Evolutionary conservation across 2,888 invertebrate species (phyloP), one percentile per base, ranked within the genome.

Genomic region (Agriotes lineatus): DNA sequence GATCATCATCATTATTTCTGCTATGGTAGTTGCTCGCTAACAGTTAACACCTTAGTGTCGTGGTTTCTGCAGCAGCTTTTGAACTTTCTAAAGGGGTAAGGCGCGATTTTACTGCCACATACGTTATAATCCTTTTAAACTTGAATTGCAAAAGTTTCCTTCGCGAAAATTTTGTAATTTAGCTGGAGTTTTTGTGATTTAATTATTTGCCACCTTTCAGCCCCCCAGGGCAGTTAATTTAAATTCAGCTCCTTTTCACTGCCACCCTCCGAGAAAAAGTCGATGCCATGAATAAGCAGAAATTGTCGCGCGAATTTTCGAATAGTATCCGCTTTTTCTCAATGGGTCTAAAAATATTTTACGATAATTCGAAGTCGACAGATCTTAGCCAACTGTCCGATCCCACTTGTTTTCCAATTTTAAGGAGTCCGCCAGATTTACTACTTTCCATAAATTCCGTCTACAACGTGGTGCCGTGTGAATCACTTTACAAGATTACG

Each of bases 271-370:
- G n/a, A n/a, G n/a, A n/a, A n/a, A n/a, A n/a, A n/a, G n/a, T n/a
- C n/a, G n/a, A n/a, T n/a, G n/a, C n/a, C n/a, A n/a, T n/a, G n/a
- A n/a, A n/a, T n/a, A n/a, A n/a, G n/a, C n/a, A n/a, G n/a, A n/a
- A n/a, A n/a, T n/a, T n/a, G 42, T 18, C 16, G 16, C 19, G 48
- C n/a, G 19, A n/a, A 48, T 48, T 48, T 22, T 48, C 22, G 20
- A 48, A 48, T 48, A 48, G 48, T 42, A 42, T 22, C 19, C 19
- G 48, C 20, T 48, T 73, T 73, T 74, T 72, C 70, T 76, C 70
- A 77, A 77, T 77, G 77, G 74, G 72, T 69, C 69, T 74, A 75
- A 74, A 75, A 74, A 75, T 77, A 76, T 66, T 72, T 74, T 69
- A 75, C 73, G 67, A 68, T 74, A 60, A 50, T 54, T 63, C 52